Evolutionary conservation across 2,113 vertebrate genomes (phyloP).

Genomic region (Oreochromis tanganicae): DNA sequence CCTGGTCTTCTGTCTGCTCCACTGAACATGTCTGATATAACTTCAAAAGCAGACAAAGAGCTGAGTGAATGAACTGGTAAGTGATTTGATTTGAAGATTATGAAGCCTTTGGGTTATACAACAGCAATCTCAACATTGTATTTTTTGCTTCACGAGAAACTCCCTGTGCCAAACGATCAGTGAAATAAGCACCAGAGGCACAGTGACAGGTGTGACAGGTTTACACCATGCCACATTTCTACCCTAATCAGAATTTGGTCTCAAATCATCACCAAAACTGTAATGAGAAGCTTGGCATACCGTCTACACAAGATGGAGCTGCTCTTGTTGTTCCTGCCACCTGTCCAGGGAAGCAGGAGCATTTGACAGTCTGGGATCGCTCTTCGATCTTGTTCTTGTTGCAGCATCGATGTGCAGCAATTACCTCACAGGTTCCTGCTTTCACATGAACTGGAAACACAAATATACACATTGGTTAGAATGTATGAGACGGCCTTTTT

Average conservation of each 20-base stretch:
- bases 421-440: conserved; percentile 93
- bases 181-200: not conserved
- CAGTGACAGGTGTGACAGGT: conserved; percentile 31
- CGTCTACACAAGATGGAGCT: conserved; percentile 94
- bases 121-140: not conserved
- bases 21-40: not conserved
- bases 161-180: not conserved
- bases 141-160: not conserved
- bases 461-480: not conserved
- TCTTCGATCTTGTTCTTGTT: conserved; percentile 97
- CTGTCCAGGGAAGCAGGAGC: conserved; percentile 94
- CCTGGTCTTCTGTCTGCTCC: conserved; percentile 27
- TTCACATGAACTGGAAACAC: conserved; percentile 80
- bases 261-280: conserved; percentile 10
- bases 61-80: not conserved
- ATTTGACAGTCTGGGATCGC: conserved; percentile 95
- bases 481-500: not conserved
- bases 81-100: not conserved
- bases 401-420: conserved; percentile 94
- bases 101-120: not conserved
- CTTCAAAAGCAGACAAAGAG: not conserved
- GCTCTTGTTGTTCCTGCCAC: conserved; percentile 93
- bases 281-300: conserved; percentile 68
- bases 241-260: not conserved
- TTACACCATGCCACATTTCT: not conserved